phyloP scores from a whole-genome alignment of 2,888 invertebrate species.

The Ennomos quercinarius region DNA sequence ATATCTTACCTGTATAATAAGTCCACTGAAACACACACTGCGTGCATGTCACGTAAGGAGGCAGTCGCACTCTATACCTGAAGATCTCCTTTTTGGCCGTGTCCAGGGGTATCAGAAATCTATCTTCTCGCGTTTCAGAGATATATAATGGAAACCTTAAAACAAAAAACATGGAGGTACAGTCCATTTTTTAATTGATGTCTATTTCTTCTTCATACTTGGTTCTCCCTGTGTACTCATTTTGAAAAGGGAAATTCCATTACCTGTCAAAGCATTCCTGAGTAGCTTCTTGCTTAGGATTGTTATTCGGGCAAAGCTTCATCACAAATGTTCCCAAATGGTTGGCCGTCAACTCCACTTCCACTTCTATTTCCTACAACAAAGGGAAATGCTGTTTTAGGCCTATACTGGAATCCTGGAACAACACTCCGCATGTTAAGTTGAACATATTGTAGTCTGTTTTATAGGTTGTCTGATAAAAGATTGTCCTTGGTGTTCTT shows the following conservation, averaged over 20 bases:
- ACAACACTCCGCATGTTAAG: not conserved
- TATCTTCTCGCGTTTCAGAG: slow-evolving; percentile 89
- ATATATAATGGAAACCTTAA: slow-evolving; percentile 89
- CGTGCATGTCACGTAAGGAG: slow-evolving; percentile 93
- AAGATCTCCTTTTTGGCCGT: slow-evolving; percentile 88
- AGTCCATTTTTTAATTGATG: not conserved
- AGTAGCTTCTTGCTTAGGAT: slow-evolving; percentile 90
- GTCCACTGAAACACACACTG: slow-evolving; percentile 98
- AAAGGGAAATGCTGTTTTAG: not conserved
- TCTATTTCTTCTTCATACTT: too few relatives aligned
- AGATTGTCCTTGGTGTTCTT: not conserved
- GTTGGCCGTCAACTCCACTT: slow-evolving; percentile 95
- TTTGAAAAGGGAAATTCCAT: not conserved
- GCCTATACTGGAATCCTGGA: too few relatives aligned
- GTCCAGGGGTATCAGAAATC: slow-evolving; percentile 90
- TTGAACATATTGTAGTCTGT: too few relatives aligned
- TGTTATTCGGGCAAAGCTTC: slow-evolving; percentile 94
- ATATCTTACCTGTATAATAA: slow-evolving; percentile 90
- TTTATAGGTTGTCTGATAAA: not conserved
- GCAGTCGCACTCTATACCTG: slow-evolving; percentile 91
- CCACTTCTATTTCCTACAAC: slow-evolving; percentile 91
- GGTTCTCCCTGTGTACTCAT: too few relatives aligned
- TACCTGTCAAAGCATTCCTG: slow-evolving; percentile 93
- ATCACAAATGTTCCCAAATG: slow-evolving; percentile 95
- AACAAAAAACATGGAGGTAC: slow-evolving; percentile 16